Evolutionary conservation across 2,113 vertebrate species (phyloP), one percentile per base, ranked within the genome.

Genomic region (Spheniscus mendiculus): DNA sequence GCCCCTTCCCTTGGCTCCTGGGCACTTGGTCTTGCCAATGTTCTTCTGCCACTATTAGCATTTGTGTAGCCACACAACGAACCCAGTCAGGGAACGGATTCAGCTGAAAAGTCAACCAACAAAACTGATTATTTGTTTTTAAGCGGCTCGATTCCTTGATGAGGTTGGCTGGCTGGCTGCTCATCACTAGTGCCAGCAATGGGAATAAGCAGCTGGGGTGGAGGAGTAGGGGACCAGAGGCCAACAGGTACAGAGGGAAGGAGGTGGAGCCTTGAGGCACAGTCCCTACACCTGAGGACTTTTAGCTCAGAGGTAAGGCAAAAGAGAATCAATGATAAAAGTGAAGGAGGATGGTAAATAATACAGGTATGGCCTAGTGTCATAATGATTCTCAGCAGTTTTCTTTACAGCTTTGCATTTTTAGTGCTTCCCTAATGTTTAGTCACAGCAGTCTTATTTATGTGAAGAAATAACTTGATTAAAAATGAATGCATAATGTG

Each of bases 401-500:
- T 95, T 89, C 97, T 93, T 91, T 96, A 79, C 66, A 89, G 95
- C 86, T 96, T 91, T 95, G 89, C 74, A 83, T 95, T 97, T 97
- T 90, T 91, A 95, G 93, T 87, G 91, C 84, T 95, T 95, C 93
- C 84, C 87, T 96, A 77, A 96, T 61, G 89, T 92, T 94, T 93
- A 96, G 92, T 93, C 91, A 93, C 92, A 89, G 90, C 89, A 82
- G 95, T 74, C 77, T 96, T 96, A 96, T 95, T 97, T 96, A 94
- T 95, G 89, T 71, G 94, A 86, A 94, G 93, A 96, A 97, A 95
- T 96, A 97, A 96, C 96, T 94, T 96, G 89, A 97, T 97, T 97
- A 96, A 96, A 97, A 96, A 97, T 97, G 91, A 96, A 96, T 96
- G 96, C 47, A 26, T 91, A 92, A 89, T 87, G 30, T 87, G 80